Percentiles rank a stretch among this genome's conserved stretches.
Evolutionary conservation across 2,113 vertebrate genomes (phyloP).

Genomic region (Gymnobelideus leadbeateri): DNA sequence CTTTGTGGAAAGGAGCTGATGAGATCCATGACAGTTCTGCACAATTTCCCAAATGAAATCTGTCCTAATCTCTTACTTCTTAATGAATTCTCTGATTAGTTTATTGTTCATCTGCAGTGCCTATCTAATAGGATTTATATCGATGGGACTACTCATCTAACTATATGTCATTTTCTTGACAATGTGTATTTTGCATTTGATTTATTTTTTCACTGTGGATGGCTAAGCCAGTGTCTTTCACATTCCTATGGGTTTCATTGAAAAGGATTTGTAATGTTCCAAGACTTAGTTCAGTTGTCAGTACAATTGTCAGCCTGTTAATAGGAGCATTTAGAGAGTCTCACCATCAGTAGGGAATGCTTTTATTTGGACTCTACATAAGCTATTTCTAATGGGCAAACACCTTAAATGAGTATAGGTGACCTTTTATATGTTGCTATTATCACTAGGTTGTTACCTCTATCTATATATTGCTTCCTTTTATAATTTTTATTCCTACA

Average conservation of each 20-base stretch:
- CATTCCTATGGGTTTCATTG: neutral
- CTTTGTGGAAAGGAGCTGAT: too few species aligned
- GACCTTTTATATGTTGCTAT: neutral
- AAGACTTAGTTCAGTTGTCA: neutral
- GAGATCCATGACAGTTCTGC: neutral
- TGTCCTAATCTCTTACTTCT: neutral
- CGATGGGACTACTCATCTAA: neutral
- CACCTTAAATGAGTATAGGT: neutral
- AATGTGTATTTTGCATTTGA: neutral
- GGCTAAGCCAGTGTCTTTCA: neutral
- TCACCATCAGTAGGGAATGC: too few species aligned
- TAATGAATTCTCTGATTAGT: neutral
- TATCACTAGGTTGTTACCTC: neutral
- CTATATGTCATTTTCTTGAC: neutral
- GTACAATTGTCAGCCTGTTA: neutral
- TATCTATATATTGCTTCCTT: neutral
- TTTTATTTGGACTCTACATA: too few species aligned
- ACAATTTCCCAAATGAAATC: neutral
- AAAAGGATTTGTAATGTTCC: neutral
- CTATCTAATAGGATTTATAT: neutral
- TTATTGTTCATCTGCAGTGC: neutral
- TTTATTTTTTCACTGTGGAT: neutral
- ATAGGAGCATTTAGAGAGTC: too few species aligned
- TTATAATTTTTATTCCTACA: neutral
- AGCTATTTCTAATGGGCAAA: too few species aligned